Percentiles rank a stretch among this genome's conserved stretches.
Conservation (phyloP, 1,140 invertebrate species). For the Lordiphosa stackelbergi region DNA sequence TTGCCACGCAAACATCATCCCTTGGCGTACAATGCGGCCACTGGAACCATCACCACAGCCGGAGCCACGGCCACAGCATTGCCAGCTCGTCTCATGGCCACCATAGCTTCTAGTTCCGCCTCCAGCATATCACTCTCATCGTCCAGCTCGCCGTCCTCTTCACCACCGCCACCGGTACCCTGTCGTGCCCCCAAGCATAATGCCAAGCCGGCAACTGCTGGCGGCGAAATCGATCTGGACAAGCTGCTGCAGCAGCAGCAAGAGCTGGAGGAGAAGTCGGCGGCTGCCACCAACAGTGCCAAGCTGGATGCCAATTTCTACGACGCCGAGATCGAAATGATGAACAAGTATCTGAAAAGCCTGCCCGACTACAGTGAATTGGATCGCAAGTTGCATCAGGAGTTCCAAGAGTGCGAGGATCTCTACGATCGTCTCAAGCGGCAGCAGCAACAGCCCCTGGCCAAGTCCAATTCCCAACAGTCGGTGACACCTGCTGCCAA, state of each 20-base stretch:
- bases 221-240: slow-evolving; percentile 55
- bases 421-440: slow-evolving; percentile 70
- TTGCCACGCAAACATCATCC: slow-evolving; percentile 61
- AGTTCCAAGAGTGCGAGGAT: slow-evolving; percentile 76
- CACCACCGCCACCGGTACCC: slow-evolving; percentile 65
- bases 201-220: background rate
- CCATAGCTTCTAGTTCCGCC: slow-evolving; percentile 55
- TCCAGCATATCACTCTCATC: slow-evolving; percentile 70
- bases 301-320: slow-evolving; percentile 74
- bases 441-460: slow-evolving; percentile 52
- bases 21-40: slow-evolving; percentile 64
- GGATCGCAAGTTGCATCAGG: slow-evolving; percentile 71
- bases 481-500: slow-evolving; percentile 14
- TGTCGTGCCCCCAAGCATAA: slow-evolving; percentile 61
- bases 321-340: slow-evolving; percentile 76
- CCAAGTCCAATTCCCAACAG: slow-evolving; percentile 73
- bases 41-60: slow-evolving; percentile 53
- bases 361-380: slow-evolving; percentile 75
- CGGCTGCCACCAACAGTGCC: slow-evolving; percentile 55
- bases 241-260: slow-evolving; percentile 68
- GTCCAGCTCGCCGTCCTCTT: slow-evolving; percentile 67
- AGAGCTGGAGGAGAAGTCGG: slow-evolving; percentile 61
- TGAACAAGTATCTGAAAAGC: slow-evolving; percentile 77
- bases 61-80: slow-evolving; percentile 35
- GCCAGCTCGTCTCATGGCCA: slow-evolving; percentile 53